Evolutionary conservation across 1,140 invertebrate species (phyloP).

Genomic region (Brachionus plicatilis): DNA sequence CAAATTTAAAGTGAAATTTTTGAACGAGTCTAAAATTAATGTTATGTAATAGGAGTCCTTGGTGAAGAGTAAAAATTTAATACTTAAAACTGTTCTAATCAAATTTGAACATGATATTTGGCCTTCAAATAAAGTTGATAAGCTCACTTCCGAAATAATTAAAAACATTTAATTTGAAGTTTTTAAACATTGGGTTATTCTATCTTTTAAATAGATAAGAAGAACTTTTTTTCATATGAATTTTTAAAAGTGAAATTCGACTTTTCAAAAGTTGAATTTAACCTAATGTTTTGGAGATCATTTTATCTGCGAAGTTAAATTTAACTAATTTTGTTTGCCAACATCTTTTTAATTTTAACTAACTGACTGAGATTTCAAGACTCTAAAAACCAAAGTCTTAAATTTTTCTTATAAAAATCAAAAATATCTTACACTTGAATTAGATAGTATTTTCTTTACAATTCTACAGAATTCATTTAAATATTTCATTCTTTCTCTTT

Average conservation of each 20-base stretch:
- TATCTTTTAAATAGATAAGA: background rate
- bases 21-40: background rate
- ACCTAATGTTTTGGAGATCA: background rate
- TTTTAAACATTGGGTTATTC: background rate
- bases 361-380: no score
- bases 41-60: background rate
- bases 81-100: slow-evolving; percentile 1
- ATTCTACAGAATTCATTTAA: no score
- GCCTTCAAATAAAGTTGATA: background rate
- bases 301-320: background rate
- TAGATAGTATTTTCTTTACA: no score
- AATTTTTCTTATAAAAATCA: no score
- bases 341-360: no score
- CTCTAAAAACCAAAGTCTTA: no score
- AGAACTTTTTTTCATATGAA: background rate
- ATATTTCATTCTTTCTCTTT: no score
- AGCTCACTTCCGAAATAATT: background rate
- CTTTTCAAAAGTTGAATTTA: background rate
- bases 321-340: background rate
- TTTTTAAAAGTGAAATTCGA: background rate
- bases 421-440: no score
- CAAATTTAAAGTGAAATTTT: background rate
- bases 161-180: background rate
- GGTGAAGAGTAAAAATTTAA: background rate
- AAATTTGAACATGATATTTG: background rate